phyloP scores from a whole-genome alignment of 2,888 invertebrate species.

The Taphrorychus bicolor region DNA sequence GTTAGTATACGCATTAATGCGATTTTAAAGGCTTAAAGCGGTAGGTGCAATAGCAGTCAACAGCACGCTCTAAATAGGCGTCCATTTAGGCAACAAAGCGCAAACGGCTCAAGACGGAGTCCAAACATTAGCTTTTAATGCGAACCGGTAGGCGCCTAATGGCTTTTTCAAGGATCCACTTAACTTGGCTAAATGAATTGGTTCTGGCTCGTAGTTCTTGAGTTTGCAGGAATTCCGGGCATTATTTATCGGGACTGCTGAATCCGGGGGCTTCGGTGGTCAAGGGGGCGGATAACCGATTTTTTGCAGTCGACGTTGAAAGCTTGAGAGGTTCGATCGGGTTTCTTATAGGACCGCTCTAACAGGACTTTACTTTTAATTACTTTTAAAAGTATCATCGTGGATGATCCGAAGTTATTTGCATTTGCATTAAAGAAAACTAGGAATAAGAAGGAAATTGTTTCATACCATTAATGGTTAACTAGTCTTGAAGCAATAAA shows the following conservation, averaged over 20 bases:
- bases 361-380: too few species aligned
- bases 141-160: constrained; percentile 35
- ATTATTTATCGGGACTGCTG: not conserved
- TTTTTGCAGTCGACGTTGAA: not conserved
- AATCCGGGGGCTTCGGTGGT: not conserved
- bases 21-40: not conserved
- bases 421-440: too few species aligned
- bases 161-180: constrained; percentile 35
- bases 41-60: constrained; percentile 3
- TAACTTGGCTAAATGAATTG: constrained; percentile 36
- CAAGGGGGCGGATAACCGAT: not conserved
- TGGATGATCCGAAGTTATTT: too few species aligned
- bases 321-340: not conserved
- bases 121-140: constrained; percentile 38
- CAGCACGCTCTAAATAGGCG: constrained; percentile 22
- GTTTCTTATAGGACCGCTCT: not conserved
- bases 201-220: constrained; percentile 14
- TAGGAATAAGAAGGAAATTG: too few species aligned
- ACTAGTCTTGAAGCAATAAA: too few species aligned
- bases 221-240: not conserved
- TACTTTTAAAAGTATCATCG: too few species aligned
- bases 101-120: constrained; percentile 25
- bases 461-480: too few species aligned
- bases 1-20: too few species aligned
- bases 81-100: constrained; percentile 35